Percentiles rank a stretch among this genome's conserved stretches.
phyloP scores from a whole-genome alignment of 2,888 invertebrate genomes.

The Silvanus unidentatus region DNA sequence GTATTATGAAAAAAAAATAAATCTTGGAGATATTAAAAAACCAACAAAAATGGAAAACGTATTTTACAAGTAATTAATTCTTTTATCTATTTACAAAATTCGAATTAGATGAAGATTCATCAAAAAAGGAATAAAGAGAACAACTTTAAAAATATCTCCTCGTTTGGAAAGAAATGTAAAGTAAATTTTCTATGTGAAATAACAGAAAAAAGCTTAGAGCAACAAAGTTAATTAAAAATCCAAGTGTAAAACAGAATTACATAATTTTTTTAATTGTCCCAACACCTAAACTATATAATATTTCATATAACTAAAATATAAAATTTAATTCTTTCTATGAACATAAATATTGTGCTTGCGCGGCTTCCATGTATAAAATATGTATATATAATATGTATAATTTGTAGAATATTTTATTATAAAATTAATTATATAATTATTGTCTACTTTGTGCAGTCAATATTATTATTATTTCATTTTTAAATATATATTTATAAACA shows the following conservation, averaged over 20 bases:
- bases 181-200: slow-evolving; percentile 15
- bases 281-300: slow-evolving; percentile 34
- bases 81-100: neutral
- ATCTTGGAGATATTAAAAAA: slow-evolving; percentile 3
- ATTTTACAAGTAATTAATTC: slow-evolving; percentile 33
- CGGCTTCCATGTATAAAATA: slow-evolving; percentile 23
- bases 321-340: neutral
- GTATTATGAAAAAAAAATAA: no score
- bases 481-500: slow-evolving; percentile 29
- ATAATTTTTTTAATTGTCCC: slow-evolving; percentile 36
- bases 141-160: slow-evolving; percentile 3
- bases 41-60: slow-evolving; percentile 27
- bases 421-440: slow-evolving; percentile 26
- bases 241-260: slow-evolving; percentile 27
- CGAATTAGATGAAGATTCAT: neutral
- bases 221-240: slow-evolving; percentile 35
- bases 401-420: slow-evolving; percentile 8
- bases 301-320: slow-evolving; percentile 1
- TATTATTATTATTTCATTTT: slow-evolving; percentile 19
- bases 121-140: no score
- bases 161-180: neutral
- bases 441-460: slow-evolving; percentile 45
- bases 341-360: slow-evolving; percentile 25
- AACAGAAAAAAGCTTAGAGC: slow-evolving; percentile 32
- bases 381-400: slow-evolving; percentile 19